These are phyloP conservation scores for Telenomus remus DNA, from an alignment of 1,140 invertebrate genomes.

Conservation along the genomic window DNA sequence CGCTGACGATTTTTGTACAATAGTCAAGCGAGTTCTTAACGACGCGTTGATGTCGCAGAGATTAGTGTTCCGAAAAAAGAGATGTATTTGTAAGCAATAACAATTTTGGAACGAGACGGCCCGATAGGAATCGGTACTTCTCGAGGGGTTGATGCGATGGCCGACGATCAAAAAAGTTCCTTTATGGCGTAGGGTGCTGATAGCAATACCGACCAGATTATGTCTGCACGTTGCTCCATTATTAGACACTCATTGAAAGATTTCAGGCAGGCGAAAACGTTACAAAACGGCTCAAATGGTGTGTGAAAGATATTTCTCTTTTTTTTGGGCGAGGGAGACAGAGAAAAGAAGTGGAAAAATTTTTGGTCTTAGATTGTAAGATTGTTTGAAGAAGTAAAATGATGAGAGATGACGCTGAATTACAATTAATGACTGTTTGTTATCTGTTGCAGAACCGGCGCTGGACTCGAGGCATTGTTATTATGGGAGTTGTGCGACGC, in stretches of 20 bases:
- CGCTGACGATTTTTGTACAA: not conserved
- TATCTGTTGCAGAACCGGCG: conserved; percentile 34
- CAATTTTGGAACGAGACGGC: conserved; percentile 2
- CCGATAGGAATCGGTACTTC: conserved; percentile 31
- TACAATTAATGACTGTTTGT: conserved; percentile 19
- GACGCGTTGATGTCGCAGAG: conserved; percentile 19
- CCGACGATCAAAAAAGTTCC: conserved; percentile 17
- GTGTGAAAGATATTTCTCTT: no score
- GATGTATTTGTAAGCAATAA: conserved; percentile 44
- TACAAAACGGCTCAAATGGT: not conserved
- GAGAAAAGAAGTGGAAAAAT: no score
- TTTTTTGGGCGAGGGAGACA: no score
- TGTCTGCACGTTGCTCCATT: conserved; percentile 9
- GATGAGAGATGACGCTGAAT: conserved; percentile 6
- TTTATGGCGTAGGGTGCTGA: conserved; percentile 23
- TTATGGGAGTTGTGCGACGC: conserved; percentile 33
- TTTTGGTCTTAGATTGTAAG: no score
- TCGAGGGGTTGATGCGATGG: conserved; percentile 2
- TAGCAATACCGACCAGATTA: conserved; percentile 24
- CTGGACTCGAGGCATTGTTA: conserved; percentile 12
- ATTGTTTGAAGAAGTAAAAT: no score
- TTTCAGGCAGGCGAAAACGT: not conserved
- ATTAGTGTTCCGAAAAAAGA: not conserved
- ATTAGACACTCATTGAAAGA: conserved; percentile 10
- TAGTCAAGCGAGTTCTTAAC: conserved; percentile 19